Evolutionary conservation across 2,888 invertebrate genomes (phyloP), one percentile per base, ranked within the genome.

Genomic region (Melieria picta): DNA sequence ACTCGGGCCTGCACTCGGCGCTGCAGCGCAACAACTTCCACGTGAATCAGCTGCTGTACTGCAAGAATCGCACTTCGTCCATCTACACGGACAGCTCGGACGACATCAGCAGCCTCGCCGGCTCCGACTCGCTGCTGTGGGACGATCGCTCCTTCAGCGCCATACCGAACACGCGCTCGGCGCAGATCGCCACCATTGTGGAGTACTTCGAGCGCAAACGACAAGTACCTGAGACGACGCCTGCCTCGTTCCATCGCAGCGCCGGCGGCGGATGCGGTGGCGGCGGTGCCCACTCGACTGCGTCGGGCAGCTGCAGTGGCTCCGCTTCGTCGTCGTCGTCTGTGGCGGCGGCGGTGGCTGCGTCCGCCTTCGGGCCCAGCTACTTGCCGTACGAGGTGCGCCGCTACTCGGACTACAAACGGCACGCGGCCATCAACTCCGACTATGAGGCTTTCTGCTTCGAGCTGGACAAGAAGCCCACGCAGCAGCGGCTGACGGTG

Each of bases 21-120:
- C 83, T 88, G 65, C 86, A 87, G 69, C 88, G 88, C 73, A 85
- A 86, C 62, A 86, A 86, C 46, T 86, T 88, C 70, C 84, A 87
- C 47, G 85, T 87, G 10, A 88, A 88, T 79, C 90, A 90, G 75
- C 80, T 91, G 65, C 87, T 90, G 56, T 88, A 88, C 72, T 89
- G 90, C 71, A 90, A 90, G 80, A 91, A 91, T 84, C 89, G 93
- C 74, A 91, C 94, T 55, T 93, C 93, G 69, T 94, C 94, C 77
- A 93, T 94, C 71, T 95, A 94, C 88, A 95, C 95, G 1, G 95
- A 95, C 85, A 94, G 94, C 82, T 94, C 93, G 58, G 95, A 95
- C 84, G 95, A 95, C 86, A 92, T 94, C 66, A 94, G 94, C 52
- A 94, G 93, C 81, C 88, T 94, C 69, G 92, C 93, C 0, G 93